These are phyloP conservation scores for Heliothis virescens DNA, from an alignment of 1,140 invertebrate genomes.

Conservation along the genomic window DNA sequence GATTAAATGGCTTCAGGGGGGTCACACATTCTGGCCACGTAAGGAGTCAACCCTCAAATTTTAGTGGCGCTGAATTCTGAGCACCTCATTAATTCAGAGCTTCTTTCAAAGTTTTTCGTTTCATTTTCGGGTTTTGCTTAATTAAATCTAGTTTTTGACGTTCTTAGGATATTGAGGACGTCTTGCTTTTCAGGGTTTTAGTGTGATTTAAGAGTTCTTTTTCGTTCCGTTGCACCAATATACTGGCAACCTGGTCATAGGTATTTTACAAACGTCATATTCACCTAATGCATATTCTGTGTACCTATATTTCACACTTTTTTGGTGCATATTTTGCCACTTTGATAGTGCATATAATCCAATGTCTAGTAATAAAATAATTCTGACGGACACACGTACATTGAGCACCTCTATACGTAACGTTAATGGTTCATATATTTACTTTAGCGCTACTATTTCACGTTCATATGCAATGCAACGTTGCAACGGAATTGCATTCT, in stretches of 20 bases:
- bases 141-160: conserved; percentile 41
- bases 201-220: no score
- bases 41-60: conserved; percentile 30
- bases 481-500: conserved; percentile 31
- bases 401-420: conserved; percentile 23
- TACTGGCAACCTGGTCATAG: no score
- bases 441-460: conserved; percentile 37
- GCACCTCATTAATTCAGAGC: conserved; percentile 40
- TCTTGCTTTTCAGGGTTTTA: neutral
- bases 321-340: no score
- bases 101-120: conserved; percentile 40
- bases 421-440: conserved; percentile 42
- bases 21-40: conserved; percentile 7
- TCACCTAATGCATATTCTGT: no score
- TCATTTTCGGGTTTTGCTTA: conserved; percentile 25
- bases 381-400: conserved; percentile 40
- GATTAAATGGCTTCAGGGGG: conserved; percentile 34
- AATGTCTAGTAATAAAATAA: conserved; percentile 37
- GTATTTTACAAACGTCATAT: no score
- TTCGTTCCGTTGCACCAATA: no score
- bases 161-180: neutral
- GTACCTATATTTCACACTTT: no score
- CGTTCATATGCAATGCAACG: conserved; percentile 31
- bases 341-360: no score
- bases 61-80: conserved; percentile 23